A percentile compares a stretch with the other conserved stretches of the same genome.
Conservation (phyloP, 2,888 invertebrate genomes). For the Mantis religiosa region DNA sequence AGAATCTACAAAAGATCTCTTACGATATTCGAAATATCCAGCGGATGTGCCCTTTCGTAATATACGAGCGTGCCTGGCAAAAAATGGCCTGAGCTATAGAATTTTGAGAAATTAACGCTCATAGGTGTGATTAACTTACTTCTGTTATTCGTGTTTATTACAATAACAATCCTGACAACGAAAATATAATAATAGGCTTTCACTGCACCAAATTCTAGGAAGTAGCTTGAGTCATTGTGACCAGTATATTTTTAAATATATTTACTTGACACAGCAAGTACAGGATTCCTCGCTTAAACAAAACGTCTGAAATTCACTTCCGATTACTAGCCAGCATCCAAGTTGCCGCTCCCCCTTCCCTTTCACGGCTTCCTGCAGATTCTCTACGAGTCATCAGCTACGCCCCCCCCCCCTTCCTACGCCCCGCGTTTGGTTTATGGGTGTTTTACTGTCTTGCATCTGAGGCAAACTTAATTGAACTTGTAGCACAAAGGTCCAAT, state of each 20-base stretch:
- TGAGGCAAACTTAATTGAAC: conserved; percentile 21
- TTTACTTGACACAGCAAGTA: neutral
- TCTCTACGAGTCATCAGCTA: neutral
- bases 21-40: no score
- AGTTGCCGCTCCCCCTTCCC: neutral
- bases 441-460: neutral
- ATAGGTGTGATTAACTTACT: no score
- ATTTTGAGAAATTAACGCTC: no score
- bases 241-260: neutral
- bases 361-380: neutral
- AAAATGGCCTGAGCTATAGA: no score
- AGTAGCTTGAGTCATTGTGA: no score
- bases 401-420: neutral
- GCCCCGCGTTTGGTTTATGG: neutral
- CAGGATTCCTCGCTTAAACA: neutral
- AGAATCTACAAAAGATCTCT: no score
- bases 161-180: no score
- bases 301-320: neutral
- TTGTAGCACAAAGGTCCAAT: conserved; percentile 16
- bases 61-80: no score
- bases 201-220: no score
- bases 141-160: no score
- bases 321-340: neutral
- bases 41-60: no score
- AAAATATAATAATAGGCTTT: no score